Base-by-base conservation (phyloP, 2,113 vertebrate genomes). In the Puntigrus tetrazona region DNA sequence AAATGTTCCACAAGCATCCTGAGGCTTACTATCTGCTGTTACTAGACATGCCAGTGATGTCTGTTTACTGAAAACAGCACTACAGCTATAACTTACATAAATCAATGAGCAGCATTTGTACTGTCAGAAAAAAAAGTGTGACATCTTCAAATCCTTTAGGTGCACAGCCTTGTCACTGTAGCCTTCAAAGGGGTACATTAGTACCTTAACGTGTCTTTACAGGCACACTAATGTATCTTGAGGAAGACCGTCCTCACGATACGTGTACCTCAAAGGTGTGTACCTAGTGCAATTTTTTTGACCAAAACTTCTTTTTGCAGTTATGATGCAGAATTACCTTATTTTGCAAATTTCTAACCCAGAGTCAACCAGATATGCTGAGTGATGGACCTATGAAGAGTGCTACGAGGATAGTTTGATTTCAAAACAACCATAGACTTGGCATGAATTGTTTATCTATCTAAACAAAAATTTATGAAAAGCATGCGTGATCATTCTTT, bases 1-100 rank as follows among this genome's bases (percentile, higher is more conserved):
- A 78, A 78, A 57, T 25, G 11, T 38, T 38, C 22, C 50, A 78
- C 50, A 25, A 14, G 20, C 9, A 38, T 55, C 75, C 75, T 38
- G 50, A 25, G 75, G 75, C 29, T 78, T 57, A 38, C 13, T 57
- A 78, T 57, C 29, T 57, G 75, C 52, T 25, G 52, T 78, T 78
- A 22, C 50, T 22, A 57, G 50, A 38, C 13, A 22, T 59, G 75
- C 38, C 11, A n/a, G 7, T 38, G 31, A 59, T 57, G 75, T 38
- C 10, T 57, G 31, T 57, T 57, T 57, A 57, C 2, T n/a, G 27
- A 76, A n/a, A 57, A 25, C 75, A 55, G 74, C 45, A 76, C 29
- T 31, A 7, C 9, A 22, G 75, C 22, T 57, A 57, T n/a, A 16
- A 38, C 75, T 55, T 57, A 20, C 57, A 36, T 36, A 77, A 77